Conservation (phyloP, 2,113 vertebrate genomes). For the Chrysemys picta region DNA sequence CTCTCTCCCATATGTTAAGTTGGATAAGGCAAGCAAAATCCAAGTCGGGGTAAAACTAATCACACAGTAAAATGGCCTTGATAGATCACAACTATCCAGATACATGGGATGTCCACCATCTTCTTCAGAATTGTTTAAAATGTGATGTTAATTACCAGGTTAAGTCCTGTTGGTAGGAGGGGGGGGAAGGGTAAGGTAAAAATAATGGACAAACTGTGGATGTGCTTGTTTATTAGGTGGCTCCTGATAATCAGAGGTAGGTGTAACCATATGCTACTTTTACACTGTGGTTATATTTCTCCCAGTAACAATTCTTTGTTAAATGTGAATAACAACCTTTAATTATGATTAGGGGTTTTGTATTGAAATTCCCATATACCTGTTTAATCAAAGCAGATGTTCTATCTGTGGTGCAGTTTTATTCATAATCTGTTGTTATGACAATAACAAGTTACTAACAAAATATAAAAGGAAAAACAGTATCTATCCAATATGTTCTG, state of each 20-base stretch:
- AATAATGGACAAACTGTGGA: background rate
- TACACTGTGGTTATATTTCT: conserved; percentile 37
- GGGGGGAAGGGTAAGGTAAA: background rate
- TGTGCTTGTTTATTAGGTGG: conserved; percentile 5
- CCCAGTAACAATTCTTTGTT: conserved; percentile 52
- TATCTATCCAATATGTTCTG: conserved; percentile 49
- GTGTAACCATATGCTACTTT: conserved; percentile 34
- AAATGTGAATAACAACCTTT: conserved; percentile 63
- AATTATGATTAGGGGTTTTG: conserved; percentile 68
- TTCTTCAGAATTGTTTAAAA: conserved; percentile 3
- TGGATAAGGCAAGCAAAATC: conserved; percentile 54
- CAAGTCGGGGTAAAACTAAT: background rate
- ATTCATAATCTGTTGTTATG: conserved; percentile 68
- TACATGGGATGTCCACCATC: background rate
- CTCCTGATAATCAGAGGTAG: background rate
- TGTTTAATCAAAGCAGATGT: conserved; percentile 74
- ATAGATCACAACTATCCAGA: background rate
- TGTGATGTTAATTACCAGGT: background rate
- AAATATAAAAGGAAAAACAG: conserved; percentile 68
- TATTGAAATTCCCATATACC: conserved; percentile 69
- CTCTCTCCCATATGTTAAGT: conserved; percentile 15
- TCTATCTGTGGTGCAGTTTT: conserved; percentile 70
- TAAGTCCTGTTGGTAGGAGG: background rate
- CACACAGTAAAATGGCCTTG: background rate
- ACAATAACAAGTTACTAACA: conserved; percentile 69